A percentile compares a stretch with the other conserved stretches of the same genome.
These are phyloP conservation scores for Beris morrisii DNA, from an alignment of 2,888 invertebrate species.

Conservation along the genomic window DNA sequence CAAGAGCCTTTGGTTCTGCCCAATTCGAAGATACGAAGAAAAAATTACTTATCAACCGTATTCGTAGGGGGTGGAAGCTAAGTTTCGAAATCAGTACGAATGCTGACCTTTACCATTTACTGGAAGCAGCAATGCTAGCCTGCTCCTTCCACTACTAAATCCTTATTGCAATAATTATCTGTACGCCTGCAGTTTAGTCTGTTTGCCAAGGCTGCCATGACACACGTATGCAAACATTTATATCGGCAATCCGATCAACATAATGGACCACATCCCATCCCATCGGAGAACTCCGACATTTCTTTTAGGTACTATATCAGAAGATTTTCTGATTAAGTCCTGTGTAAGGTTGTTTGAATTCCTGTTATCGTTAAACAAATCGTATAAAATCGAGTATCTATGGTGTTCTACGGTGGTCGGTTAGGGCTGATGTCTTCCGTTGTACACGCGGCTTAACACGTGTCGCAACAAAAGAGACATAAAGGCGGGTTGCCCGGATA, in stretches of 20 bases:
- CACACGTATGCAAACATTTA: constrained; percentile 27
- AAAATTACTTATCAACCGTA: no score
- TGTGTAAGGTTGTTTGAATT: constrained; percentile 26
- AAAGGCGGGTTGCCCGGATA: constrained; percentile 26
- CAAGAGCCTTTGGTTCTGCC: no score
- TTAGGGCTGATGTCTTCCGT: constrained; percentile 21
- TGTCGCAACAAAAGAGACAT: constrained; percentile 28
- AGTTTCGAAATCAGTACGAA: no score
- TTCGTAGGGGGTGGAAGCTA: no score
- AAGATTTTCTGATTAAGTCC: constrained; percentile 25
- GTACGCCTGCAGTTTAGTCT: not conserved
- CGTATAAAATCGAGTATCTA: constrained; percentile 23
- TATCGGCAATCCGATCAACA: constrained; percentile 25
- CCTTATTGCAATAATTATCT: no score
- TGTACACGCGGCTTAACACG: constrained; percentile 19
- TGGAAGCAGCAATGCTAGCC: no score
- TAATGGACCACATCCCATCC: constrained; percentile 24
- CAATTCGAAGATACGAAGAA: no score
- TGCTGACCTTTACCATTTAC: no score
- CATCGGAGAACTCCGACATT: constrained; percentile 13
- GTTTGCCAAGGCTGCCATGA: constrained; percentile 16
- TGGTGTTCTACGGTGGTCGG: constrained; percentile 11
- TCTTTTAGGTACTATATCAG: constrained; percentile 22
- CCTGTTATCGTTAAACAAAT: constrained; percentile 28
- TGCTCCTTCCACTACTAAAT: no score